A percentile compares a stretch with the other conserved stretches of the same genome.
These are phyloP conservation scores for Heliothis virescens DNA, from an alignment of 1,140 invertebrate genomes.

Conservation along the genomic window DNA sequence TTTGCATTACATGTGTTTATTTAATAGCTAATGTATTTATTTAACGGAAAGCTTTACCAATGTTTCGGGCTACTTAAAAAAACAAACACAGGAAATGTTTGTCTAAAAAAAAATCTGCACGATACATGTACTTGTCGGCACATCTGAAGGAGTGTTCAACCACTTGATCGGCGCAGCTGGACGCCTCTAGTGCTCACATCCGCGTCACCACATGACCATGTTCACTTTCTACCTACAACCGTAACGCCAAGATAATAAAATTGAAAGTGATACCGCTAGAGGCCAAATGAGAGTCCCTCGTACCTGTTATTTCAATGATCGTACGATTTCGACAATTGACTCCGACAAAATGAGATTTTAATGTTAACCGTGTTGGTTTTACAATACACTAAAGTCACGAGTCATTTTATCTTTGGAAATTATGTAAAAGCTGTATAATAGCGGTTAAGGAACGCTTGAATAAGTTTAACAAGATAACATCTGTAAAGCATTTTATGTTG, in stretches of 20 bases:
- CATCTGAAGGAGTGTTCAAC: slow-evolving; percentile 10
- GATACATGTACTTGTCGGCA: slow-evolving; percentile 23
- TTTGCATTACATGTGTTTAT: slow-evolving; percentile 4
- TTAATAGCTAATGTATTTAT: slow-evolving; percentile 35
- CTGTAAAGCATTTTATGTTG: slow-evolving; percentile 10
- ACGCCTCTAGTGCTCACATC: slow-evolving; percentile 52
- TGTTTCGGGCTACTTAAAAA: slow-evolving; percentile 35
- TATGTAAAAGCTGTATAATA: slow-evolving; percentile 32
- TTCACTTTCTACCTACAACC: slow-evolving; percentile 53
- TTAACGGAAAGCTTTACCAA: slow-evolving; percentile 20
- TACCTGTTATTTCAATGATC: slow-evolving; percentile 25
- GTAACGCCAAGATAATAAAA: slow-evolving; percentile 44
- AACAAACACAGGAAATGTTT: slow-evolving; percentile 52
- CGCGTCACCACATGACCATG: slow-evolving; percentile 46
- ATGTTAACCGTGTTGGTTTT: not conserved
- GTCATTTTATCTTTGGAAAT: slow-evolving; percentile 16
- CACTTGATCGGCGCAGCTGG: slow-evolving; percentile 48
- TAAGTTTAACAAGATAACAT: slow-evolving; percentile 30
- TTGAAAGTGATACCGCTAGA: slow-evolving; percentile 49
- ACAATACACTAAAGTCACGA: slow-evolving; percentile 12
- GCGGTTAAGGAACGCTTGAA: slow-evolving; percentile 17
- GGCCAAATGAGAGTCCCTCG: slow-evolving; percentile 45
- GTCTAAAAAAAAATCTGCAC: slow-evolving; percentile 29
- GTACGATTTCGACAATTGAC: slow-evolving; percentile 12
- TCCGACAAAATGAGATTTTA: slow-evolving; percentile 34